Conservation (phyloP, 2,113 vertebrate genomes). For the Gymnobelideus leadbeateri region DNA sequence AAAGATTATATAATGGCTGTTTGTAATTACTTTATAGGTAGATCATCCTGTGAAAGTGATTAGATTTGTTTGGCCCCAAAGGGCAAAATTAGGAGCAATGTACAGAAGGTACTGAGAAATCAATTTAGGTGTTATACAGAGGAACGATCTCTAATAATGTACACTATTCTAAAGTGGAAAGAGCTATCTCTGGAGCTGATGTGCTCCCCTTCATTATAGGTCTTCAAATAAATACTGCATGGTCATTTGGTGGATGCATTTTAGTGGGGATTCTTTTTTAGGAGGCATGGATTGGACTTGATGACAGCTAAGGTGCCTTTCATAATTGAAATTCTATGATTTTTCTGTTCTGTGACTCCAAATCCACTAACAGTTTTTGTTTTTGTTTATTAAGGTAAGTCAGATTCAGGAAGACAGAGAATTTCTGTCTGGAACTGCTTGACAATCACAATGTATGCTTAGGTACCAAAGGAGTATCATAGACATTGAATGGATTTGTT, state of each 20-base stretch:
- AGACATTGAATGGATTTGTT: not conserved
- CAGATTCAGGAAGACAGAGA: not conserved
- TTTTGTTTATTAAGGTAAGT: not conserved
- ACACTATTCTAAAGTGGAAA: not conserved
- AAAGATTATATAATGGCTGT: not conserved
- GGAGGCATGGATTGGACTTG: not conserved
- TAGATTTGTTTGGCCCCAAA: not conserved
- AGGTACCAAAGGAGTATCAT: not conserved
- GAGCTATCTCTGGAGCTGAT: not conserved
- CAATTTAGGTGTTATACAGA: not conserved
- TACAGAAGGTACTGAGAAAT: not conserved
- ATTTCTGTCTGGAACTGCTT: not conserved
- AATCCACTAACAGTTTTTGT: not conserved
- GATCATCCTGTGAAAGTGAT: not conserved
- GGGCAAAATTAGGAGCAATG: not conserved
- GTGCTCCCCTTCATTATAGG: not conserved
- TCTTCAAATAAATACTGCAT: not conserved
- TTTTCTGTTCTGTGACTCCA: not conserved
- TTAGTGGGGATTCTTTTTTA: not conserved
- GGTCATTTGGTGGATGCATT: not conserved
- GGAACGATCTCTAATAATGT: not conserved
- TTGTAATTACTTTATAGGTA: not conserved
- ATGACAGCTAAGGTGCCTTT: not conserved
- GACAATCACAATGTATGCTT: not conserved
- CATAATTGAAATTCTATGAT: not conserved